A percentile compares a stretch with the other conserved stretches of the same genome.
phyloP scores from a whole-genome alignment of 1,140 invertebrate genomes.

The Brachystomella parvula region DNA sequence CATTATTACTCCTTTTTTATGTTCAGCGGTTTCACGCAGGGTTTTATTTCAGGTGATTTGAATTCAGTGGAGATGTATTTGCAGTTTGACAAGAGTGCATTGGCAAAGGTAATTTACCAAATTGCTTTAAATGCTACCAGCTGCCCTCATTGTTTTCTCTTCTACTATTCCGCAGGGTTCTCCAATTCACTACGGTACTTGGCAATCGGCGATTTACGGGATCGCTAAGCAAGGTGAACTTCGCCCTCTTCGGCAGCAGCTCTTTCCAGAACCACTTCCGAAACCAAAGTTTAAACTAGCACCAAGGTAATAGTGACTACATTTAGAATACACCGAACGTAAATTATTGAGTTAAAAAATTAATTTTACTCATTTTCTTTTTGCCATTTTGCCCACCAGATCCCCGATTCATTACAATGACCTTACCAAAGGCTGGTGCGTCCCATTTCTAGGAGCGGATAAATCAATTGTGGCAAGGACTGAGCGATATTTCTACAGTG shows the following conservation, averaged over 20 bases:
- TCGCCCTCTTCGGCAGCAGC: constrained; percentile 51
- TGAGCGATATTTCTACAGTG: constrained; percentile 62
- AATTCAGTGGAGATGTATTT: constrained; percentile 70
- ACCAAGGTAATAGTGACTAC: not conserved
- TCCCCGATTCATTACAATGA: constrained; percentile 10
- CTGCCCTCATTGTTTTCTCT: too few species aligned
- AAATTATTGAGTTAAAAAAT: not conserved
- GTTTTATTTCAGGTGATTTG: constrained; percentile 50
- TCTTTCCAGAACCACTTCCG: constrained; percentile 59
- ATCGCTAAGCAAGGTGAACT: constrained; percentile 57
- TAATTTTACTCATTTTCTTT: not conserved
- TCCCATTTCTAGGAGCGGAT: constrained; percentile 71
- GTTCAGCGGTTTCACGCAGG: not conserved
- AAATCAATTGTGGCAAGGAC: constrained; percentile 65
- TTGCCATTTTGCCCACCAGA: too few species aligned
- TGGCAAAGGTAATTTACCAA: constrained; percentile 3
- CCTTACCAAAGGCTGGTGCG: constrained; percentile 53
- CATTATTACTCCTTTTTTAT: not conserved
- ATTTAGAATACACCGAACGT: not conserved
- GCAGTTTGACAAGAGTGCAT: constrained; percentile 13
- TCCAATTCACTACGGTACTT: constrained; percentile 66
- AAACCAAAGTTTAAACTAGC: constrained; percentile 44
- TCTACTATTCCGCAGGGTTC: too few species aligned
- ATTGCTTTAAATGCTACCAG: not conserved
- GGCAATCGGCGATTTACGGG: constrained; percentile 70